phyloP scores from a whole-genome alignment of 2,797 vertebrate genomes.

The Myotis vivesi region DNA sequence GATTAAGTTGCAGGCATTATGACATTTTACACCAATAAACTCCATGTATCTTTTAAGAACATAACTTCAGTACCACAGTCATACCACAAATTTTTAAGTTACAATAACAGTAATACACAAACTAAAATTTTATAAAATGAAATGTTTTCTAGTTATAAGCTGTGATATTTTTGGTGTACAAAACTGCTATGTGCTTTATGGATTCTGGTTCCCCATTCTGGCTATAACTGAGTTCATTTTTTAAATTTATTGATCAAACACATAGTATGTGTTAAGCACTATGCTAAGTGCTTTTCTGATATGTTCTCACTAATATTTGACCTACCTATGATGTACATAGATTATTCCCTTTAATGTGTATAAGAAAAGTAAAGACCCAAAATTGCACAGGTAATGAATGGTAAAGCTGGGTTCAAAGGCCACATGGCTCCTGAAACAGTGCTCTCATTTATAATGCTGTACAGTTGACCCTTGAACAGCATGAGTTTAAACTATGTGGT shows the following conservation, averaged over 20 bases:
- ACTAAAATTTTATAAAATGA: not conserved
- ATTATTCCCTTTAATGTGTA: not conserved
- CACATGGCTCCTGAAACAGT: not conserved
- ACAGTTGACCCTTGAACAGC: too few species aligned
- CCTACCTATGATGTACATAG: not conserved
- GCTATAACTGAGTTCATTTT: not conserved
- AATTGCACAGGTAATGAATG: not conserved
- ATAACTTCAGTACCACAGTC: not conserved
- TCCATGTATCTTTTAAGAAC: not conserved
- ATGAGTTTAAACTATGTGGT: too few species aligned
- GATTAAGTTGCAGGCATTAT: not conserved
- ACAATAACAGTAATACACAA: not conserved
- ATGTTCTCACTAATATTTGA: not conserved
- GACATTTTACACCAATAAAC: not conserved
- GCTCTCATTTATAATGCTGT: not conserved
- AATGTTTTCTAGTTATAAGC: not conserved
- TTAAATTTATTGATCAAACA: not conserved
- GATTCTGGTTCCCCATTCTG: not conserved
- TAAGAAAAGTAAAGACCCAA: not conserved
- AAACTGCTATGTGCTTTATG: not conserved
- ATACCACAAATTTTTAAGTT: not conserved
- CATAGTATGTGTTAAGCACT: not conserved
- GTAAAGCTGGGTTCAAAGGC: not conserved
- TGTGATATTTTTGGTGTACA: not conserved
- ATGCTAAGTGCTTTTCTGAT: not conserved